These are phyloP conservation scores for Gorilla gorilla DNA, from an alignment of 2,113 vertebrate species.

Conservation along the genomic window DNA sequence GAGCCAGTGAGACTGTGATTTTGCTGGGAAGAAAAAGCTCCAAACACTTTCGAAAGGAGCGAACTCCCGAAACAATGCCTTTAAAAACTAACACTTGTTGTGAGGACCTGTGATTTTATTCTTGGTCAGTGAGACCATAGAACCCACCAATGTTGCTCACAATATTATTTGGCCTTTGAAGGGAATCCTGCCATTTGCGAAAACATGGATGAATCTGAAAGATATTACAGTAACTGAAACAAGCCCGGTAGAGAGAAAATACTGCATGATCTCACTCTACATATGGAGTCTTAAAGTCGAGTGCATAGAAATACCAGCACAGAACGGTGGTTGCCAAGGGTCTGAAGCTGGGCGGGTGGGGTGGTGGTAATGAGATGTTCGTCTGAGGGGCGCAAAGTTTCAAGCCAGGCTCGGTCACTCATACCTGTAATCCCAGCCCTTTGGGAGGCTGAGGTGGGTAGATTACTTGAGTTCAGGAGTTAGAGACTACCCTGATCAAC, in stretches of 20 bases:
- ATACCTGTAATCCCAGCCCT: too few relatives aligned
- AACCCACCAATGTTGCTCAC: too few relatives aligned
- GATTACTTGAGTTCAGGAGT: too few relatives aligned
- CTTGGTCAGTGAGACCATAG: too few relatives aligned
- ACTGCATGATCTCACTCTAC: neutral
- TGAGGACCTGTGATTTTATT: too few relatives aligned
- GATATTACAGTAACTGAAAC: neutral
- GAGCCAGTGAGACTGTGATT: too few relatives aligned
- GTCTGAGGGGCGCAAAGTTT: neutral
- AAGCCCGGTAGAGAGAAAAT: rapidly evolving
- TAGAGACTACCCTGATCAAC: too few relatives aligned
- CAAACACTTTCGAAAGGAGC: too few relatives aligned
- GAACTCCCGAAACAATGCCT: too few relatives aligned
- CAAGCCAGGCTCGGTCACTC: neutral
- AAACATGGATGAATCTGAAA: neutral
- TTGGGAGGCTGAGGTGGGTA: too few relatives aligned
- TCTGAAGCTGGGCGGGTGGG: neutral
- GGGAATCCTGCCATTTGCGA: neutral
- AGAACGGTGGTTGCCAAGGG: neutral
- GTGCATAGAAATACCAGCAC: neutral
- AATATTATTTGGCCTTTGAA: neutral
- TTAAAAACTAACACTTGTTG: too few relatives aligned
- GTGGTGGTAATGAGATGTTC: neutral
- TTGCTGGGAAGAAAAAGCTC: too few relatives aligned
- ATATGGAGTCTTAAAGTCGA: neutral